phyloP scores from a whole-genome alignment of 2,113 vertebrate genomes.

The Chaetura pelagica region DNA sequence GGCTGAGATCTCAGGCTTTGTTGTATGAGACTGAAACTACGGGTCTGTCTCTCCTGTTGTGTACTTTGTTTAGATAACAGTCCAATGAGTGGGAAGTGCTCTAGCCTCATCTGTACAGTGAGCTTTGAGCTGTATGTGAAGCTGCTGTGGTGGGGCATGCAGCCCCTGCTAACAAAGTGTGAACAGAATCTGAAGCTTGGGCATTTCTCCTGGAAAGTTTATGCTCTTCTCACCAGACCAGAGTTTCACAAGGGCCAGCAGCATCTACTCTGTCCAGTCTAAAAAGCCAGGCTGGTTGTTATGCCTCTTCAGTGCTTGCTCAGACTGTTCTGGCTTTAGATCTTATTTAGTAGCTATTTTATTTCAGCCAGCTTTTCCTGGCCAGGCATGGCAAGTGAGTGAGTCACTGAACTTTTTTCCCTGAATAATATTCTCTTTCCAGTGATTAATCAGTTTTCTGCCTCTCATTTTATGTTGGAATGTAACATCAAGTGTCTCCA shows the following conservation, averaged over 20 bases:
- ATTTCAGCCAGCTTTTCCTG: conserved; percentile 2
- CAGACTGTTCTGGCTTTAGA: background rate
- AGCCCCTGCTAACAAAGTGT: background rate
- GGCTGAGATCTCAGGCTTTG: background rate
- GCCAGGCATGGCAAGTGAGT: background rate
- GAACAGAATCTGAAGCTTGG: background rate
- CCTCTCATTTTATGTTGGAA: background rate
- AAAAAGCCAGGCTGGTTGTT: background rate
- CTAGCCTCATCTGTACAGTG: background rate
- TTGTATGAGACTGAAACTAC: background rate
- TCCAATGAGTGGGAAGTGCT: background rate
- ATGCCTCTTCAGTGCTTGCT: background rate
- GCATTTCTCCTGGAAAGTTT: background rate
- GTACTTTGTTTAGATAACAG: background rate
- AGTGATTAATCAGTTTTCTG: conserved; percentile 27
- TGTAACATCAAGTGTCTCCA: background rate
- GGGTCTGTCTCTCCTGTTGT: background rate
- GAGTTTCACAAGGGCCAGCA: background rate
- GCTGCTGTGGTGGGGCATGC: background rate
- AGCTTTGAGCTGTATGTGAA: background rate
- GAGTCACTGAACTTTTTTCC: background rate
- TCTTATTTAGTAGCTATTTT: background rate
- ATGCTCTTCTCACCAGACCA: background rate
- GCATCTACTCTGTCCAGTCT: background rate
- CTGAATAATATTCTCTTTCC: background rate